Base-by-base conservation (phyloP, 2,113 vertebrate genomes). In the Silurus meridionalis region DNA sequence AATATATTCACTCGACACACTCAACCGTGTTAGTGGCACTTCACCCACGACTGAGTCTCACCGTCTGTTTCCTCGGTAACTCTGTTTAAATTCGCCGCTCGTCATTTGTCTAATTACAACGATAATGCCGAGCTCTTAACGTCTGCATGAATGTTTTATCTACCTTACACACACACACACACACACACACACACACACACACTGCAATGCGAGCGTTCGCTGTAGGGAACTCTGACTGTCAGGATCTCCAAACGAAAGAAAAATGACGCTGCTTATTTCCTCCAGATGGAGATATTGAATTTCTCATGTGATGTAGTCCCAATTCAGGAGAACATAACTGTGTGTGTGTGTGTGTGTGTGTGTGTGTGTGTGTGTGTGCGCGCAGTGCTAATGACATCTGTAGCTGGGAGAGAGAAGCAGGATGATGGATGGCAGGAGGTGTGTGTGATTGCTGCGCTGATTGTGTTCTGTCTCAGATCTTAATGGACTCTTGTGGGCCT, bases 381-480 rank as follows among this genome's bases (percentile, higher is more conserved):
- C 4, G 14, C 46, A 86, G 80, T 80, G 53, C 90, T 91, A 92
- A 93, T 92, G 89, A 88, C 92, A 92, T 91, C 83, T 83, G 90
- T 83, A 89, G 91, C 83, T 90, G 75, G 57, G 80, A 69, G 86
- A 85, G 86, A 82, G 82, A 61, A 90, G 92, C 88, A 84, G 87
- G 60, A 90, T 89, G 89, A 92, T 90, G 85, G 85, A 89, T 90
- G 77, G 87, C 53, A 85, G 74, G 85, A 83, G 83, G 77, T 89
- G 74, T 83, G 69, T 91, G 80, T 87, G 60, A 75, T 89, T 91
- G 89, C 85, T 52, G 60, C 60, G 61, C 87, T 89, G 86, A 83
- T 87, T 90, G 78, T 84, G 53, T 83, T 81, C 83, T 69, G 77
- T 64, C 79, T 63, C 79, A 19, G 78, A 80, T 82, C 67, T 74